Conservation (phyloP, 2,113 vertebrate species). For the Micromys minutus region DNA sequence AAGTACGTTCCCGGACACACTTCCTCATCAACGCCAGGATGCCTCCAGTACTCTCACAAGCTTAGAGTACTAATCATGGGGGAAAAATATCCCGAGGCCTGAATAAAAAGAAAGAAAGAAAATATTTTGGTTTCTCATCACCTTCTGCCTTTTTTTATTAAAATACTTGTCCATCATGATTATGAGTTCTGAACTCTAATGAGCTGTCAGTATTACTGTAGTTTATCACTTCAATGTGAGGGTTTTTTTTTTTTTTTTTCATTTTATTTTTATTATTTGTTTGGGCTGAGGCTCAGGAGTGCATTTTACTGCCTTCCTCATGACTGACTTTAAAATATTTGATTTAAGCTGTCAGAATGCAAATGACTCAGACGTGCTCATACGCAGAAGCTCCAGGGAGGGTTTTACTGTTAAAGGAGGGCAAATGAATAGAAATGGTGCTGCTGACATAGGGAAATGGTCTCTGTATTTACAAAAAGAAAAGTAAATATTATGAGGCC, state of each 20-base stretch:
- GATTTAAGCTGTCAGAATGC: slow-evolving; percentile 81
- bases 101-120: neutral
- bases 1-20: neutral
- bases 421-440: slow-evolving; percentile 60
- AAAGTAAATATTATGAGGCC: slow-evolving; percentile 54
- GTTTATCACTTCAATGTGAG: slow-evolving; percentile 71
- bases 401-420: slow-evolving; percentile 75
- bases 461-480: slow-evolving; percentile 70
- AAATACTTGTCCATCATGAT: slow-evolving; percentile 62
- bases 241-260: slow-evolving; percentile 53
- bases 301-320: slow-evolving; percentile 79
- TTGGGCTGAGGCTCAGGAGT: slow-evolving; percentile 73
- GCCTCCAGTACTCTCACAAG: accelerated
- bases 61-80: neutral
- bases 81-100: accelerated
- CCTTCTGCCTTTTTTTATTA: slow-evolving; percentile 54
- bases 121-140: neutral
- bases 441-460: slow-evolving; percentile 64
- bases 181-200: slow-evolving; percentile 61
- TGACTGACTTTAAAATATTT: slow-evolving; percentile 80
- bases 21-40: neutral
- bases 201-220: neutral
- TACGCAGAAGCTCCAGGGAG: slow-evolving; percentile 61
- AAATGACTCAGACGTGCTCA: slow-evolving; percentile 79
- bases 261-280: slow-evolving; percentile 71